These are phyloP conservation scores for Tauraco hartlaubi DNA, from an alignment of 2,797 vertebrate genomes.

Conservation along the genomic window DNA sequence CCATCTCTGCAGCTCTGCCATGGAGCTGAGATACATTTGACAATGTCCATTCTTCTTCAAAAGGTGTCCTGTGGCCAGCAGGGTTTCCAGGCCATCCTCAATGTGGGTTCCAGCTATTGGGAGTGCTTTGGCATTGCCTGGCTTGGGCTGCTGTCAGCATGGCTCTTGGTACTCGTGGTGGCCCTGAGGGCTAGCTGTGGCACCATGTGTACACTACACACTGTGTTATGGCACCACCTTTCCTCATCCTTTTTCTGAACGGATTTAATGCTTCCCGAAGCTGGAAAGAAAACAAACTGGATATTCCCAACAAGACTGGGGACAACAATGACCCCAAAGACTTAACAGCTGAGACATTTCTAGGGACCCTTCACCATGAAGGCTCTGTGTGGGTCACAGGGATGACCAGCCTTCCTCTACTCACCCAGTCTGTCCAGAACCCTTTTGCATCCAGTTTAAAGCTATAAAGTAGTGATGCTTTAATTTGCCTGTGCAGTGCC, in stretches of 20 bases:
- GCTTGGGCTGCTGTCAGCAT: not conserved
- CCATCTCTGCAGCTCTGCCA: not conserved
- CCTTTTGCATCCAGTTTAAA: not conserved
- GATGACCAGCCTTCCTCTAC: not conserved
- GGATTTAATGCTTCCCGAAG: not conserved
- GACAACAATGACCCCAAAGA: not conserved
- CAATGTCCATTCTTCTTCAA: not conserved
- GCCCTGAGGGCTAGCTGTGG: not conserved
- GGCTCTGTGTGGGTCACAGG: not conserved
- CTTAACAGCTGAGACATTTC: not conserved
- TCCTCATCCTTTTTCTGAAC: not conserved
- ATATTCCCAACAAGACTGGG: not conserved
- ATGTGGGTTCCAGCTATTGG: not conserved
- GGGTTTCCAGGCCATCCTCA: not conserved
- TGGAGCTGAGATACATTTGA: not conserved
- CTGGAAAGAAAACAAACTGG: not conserved
- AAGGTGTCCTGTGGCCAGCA: not conserved
- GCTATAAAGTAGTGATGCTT: not conserved
- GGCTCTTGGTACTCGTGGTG: rapidly evolving
- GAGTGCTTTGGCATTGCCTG: not conserved
- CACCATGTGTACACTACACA: rapidly evolving
- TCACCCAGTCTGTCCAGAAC: not conserved
- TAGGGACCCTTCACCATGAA: rapidly evolving
- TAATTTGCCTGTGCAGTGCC: not conserved
- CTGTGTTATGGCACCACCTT: rapidly evolving